Evolutionary conservation across 2,888 invertebrate genomes (phyloP).

Genomic region (Ethmia dodecea): DNA sequence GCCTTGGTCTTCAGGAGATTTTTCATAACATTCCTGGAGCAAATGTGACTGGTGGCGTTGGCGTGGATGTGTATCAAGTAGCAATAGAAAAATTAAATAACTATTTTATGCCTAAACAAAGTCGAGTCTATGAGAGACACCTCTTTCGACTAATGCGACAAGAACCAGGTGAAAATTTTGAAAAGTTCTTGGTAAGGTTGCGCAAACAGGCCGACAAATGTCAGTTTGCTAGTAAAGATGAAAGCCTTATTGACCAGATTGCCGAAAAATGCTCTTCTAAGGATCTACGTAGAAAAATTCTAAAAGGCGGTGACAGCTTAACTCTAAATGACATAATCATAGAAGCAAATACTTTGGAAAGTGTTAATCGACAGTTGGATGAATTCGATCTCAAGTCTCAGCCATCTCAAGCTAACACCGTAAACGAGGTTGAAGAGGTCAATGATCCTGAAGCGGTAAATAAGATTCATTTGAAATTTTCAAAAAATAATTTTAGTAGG

Average conservation of each 20-base stretch:
- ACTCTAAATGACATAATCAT: constrained; percentile 14
- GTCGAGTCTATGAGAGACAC: constrained; percentile 14
- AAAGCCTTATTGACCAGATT: constrained; percentile 15
- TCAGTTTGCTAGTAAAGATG: constrained; percentile 15
- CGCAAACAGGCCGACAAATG: constrained; percentile 22
- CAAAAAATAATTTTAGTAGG: too few relatives aligned
- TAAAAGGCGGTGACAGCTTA: constrained; percentile 1
- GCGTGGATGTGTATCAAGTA: constrained; percentile 5
- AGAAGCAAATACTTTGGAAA: constrained; percentile 15
- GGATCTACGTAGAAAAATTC: constrained; percentile 5
- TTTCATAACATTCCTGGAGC: constrained; percentile 3
- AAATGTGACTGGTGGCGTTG: constrained; percentile 1
- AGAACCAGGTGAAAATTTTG: constrained; percentile 20
- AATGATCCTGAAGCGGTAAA: too few relatives aligned
- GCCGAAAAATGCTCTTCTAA: constrained; percentile 5
- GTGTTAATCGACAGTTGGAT: constrained; percentile 6
- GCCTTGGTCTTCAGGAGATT: constrained; percentile 3
- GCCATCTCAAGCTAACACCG: too few relatives aligned
- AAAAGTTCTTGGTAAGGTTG: constrained; percentile 18
- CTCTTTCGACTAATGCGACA: constrained; percentile 16
- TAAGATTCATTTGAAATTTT: too few relatives aligned
- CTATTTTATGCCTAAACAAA: constrained; percentile 10
- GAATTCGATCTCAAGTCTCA: too few relatives aligned
- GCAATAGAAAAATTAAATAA: constrained; percentile 3
- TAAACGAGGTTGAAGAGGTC: too few relatives aligned